phyloP scores from a whole-genome alignment of 2,113 vertebrate species.

The Pseudois nayaur region DNA sequence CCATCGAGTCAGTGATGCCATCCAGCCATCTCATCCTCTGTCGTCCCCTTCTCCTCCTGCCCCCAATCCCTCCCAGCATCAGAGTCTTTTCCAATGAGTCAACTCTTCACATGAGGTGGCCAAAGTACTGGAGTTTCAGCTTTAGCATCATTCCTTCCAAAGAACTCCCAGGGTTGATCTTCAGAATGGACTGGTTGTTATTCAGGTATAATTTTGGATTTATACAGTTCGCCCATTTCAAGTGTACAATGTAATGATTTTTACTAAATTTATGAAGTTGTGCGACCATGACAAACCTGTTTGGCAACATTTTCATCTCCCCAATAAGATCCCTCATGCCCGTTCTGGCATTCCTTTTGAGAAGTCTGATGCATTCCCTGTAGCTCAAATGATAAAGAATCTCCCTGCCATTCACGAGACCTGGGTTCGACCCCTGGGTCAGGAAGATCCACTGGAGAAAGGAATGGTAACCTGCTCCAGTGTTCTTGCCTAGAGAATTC shows the following conservation, averaged over 20 bases:
- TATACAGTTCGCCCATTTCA: background rate
- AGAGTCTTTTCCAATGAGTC: too few relatives aligned
- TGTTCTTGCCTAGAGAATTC: background rate
- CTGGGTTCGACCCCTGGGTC: accelerated
- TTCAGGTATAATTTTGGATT: background rate
- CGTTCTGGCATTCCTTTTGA: background rate
- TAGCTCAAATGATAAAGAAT: background rate
- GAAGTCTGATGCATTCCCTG: background rate
- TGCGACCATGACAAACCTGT: background rate
- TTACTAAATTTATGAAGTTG: conserved; percentile 14
- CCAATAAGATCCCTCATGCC: background rate
- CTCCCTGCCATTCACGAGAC: background rate
- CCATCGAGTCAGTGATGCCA: too few relatives aligned
- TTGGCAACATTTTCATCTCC: background rate
- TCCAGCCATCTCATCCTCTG: too few relatives aligned
- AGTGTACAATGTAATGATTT: background rate
- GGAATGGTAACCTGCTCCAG: background rate
- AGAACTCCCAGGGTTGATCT: too few relatives aligned
- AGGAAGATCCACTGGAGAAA: background rate
- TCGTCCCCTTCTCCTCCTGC: too few relatives aligned
- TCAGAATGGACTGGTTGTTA: background rate
- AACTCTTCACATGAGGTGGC: too few relatives aligned
- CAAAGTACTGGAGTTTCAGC: too few relatives aligned
- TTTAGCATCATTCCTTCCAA: too few relatives aligned
- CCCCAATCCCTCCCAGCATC: too few relatives aligned